These are phyloP conservation scores for Bombus fervidus DNA, from an alignment of 1,140 invertebrate species.

Conservation along the genomic window DNA sequence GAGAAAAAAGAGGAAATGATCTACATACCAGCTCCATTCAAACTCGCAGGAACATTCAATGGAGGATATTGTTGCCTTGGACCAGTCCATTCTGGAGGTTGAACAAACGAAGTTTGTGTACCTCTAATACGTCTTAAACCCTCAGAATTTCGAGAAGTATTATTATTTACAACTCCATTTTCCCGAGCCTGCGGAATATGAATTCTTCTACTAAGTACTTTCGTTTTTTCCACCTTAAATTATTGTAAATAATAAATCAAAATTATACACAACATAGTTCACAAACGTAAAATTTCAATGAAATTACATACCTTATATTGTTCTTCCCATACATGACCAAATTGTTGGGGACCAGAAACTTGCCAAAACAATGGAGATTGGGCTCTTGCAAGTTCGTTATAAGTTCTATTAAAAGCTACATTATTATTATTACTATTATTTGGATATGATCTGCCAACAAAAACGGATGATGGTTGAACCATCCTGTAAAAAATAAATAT, in stretches of 20 bases:
- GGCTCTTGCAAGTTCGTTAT: slow-evolving; percentile 72
- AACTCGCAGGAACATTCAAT: slow-evolving; percentile 63
- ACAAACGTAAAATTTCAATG: neutral
- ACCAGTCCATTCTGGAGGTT: slow-evolving; percentile 69
- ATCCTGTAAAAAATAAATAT: slow-evolving; percentile 67
- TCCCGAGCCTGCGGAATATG: slow-evolving; percentile 74
- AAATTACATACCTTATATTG: slow-evolving; percentile 65
- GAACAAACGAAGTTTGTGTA: slow-evolving; percentile 68
- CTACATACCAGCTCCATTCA: slow-evolving; percentile 68
- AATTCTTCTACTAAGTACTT: slow-evolving; percentile 68
- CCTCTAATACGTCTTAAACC: slow-evolving; percentile 71
- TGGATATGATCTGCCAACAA: slow-evolving; percentile 69
- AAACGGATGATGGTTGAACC: slow-evolving; percentile 73
- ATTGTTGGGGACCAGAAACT: slow-evolving; percentile 67
- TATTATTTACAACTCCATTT: slow-evolving; percentile 43
- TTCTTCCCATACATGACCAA: slow-evolving; percentile 72
- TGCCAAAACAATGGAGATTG: slow-evolving; percentile 77
- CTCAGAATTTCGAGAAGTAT: slow-evolving; percentile 69
- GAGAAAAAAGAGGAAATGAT: neutral
- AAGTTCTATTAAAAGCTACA: slow-evolving; percentile 72
- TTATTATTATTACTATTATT: slow-evolving; percentile 66
- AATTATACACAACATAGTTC: neutral
- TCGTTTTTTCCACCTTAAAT: slow-evolving; percentile 67
- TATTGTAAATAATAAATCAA: neutral
- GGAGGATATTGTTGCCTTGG: slow-evolving; percentile 58